Evolutionary conservation across 2,797 vertebrate species (phyloP).

Genomic region (Chanos chanos): DNA sequence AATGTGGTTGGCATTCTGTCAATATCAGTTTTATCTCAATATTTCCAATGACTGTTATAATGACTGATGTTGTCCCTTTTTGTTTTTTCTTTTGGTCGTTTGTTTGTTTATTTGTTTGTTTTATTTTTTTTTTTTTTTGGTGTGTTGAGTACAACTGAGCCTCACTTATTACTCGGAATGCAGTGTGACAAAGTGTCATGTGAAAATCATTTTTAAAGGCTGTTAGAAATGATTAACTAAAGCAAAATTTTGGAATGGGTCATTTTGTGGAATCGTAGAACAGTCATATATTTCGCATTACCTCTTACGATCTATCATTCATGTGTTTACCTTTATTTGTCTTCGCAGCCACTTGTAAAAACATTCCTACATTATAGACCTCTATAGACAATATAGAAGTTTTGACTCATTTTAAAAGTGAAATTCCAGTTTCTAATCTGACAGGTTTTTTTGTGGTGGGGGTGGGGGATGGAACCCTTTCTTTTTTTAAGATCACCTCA

Average conservation of each 20-base stretch:
- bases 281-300: too few species aligned
- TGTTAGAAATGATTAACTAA: conserved; percentile 26
- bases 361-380: too few species aligned
- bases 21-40: conserved; percentile 41
- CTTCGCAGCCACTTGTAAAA: too few species aligned
- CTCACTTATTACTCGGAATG: conserved; percentile 41
- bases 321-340: too few species aligned
- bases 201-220: conserved; percentile 35
- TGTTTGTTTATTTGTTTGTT: conserved; percentile 33
- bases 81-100: conserved; percentile 24
- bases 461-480: too few species aligned
- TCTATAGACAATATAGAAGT: too few species aligned
- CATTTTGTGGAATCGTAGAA: too few species aligned
- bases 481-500: too few species aligned
- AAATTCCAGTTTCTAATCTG: too few species aligned
- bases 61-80: conserved; percentile 36
- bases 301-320: too few species aligned
- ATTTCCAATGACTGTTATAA: conserved; percentile 54
- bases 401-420: too few species aligned
- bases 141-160: conserved; percentile 44
- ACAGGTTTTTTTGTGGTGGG: too few species aligned
- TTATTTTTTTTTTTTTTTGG: conserved; percentile 21
- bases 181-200: conserved; percentile 25
- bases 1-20: conserved; percentile 44
- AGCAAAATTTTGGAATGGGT: neutral